A percentile compares a stretch with the other conserved stretches of the same genome.
These are phyloP conservation scores for Halichoeres trimaculatus DNA, from an alignment of 2,113 vertebrate species.

Conservation along the genomic window DNA sequence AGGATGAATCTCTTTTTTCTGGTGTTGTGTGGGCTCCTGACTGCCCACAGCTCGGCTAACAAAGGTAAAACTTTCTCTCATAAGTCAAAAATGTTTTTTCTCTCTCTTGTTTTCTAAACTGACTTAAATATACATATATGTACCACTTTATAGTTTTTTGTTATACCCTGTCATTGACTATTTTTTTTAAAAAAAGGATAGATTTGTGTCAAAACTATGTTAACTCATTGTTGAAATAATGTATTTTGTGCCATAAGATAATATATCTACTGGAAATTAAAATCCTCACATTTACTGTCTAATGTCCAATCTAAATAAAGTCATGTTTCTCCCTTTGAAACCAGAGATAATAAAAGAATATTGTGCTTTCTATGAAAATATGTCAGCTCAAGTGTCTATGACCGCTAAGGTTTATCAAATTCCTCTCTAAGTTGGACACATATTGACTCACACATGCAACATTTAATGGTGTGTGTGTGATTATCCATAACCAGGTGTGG, in stretches of 20 bases:
- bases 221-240: background rate
- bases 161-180: too few relatives aligned
- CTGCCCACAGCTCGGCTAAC: slow-evolving; percentile 31
- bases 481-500: background rate
- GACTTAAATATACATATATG: too few relatives aligned
- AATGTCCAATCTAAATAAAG: too few relatives aligned
- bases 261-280: too few relatives aligned
- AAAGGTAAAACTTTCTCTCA: slow-evolving; percentile 30
- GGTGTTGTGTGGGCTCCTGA: slow-evolving; percentile 35
- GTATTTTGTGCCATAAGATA: background rate
- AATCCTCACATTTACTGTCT: too few relatives aligned
- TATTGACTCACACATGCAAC: background rate
- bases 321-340: background rate
- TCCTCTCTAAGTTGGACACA: background rate
- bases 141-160: too few relatives aligned
- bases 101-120: background rate
- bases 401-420: too few relatives aligned
- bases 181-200: too few relatives aligned
- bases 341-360: background rate
- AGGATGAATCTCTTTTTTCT: slow-evolving; percentile 31
- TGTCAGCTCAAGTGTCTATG: background rate
- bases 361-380: background rate
- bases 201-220: background rate
- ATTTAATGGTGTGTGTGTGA: background rate
- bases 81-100: background rate